These are phyloP conservation scores for Catamblyrhynchus diadema DNA, from an alignment of 2,797 vertebrate species.

Conservation along the genomic window DNA sequence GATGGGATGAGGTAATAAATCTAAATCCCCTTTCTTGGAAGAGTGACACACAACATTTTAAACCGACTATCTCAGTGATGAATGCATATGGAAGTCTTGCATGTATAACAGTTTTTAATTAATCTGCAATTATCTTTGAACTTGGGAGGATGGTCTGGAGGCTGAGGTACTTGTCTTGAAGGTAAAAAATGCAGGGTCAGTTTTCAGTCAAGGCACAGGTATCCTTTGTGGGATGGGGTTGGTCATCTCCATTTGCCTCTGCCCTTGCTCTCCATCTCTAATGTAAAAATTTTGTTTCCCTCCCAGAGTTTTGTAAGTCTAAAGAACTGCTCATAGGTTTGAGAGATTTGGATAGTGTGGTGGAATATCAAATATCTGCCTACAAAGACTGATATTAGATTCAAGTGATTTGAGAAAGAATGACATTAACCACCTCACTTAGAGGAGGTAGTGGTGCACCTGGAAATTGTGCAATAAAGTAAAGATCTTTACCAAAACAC, in stretches of 20 bases:
- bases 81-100: not conserved
- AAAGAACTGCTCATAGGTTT: not conserved
- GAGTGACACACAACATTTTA: not conserved
- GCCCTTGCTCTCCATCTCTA: not conserved
- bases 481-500: not conserved
- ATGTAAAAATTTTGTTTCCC: not conserved
- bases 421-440: not conserved
- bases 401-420: not conserved
- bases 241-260: not conserved
- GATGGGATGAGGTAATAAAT: not conserved
- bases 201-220: not conserved
- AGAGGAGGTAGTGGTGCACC: not conserved
- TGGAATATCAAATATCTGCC: not conserved
- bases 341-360: not conserved
- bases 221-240: rapidly evolving
- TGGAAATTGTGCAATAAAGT: not conserved
- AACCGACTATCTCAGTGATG: not conserved
- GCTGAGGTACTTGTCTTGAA: not conserved
- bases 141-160: not conserved
- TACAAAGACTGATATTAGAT: not conserved
- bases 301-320: not conserved
- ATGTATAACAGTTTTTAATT: not conserved
- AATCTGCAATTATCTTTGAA: not conserved
- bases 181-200: not conserved
- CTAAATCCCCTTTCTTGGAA: not conserved